Evolutionary conservation across 2,888 invertebrate species (phyloP), one percentile per base, ranked within the genome.

Genomic region (Drosophila paucipuncta): DNA sequence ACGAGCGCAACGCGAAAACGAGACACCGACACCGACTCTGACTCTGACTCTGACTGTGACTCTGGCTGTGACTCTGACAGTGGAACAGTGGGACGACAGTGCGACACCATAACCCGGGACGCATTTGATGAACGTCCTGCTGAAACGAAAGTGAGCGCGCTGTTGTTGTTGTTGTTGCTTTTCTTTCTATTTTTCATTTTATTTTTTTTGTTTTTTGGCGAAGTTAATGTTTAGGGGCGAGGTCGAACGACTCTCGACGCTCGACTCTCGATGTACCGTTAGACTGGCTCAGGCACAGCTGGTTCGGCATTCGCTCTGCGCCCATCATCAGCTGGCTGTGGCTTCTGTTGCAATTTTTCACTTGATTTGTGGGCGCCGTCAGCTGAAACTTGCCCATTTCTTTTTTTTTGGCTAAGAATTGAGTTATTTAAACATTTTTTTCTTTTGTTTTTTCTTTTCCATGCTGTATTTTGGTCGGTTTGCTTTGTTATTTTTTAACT

Each of bases 1-100:
- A 80, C 84, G 84, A 83, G 72, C 77, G 69, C 73, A 58, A 59
- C 71, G 58, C 63, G 61, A 78, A 78, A 78, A 60, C 79, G 74
- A 61, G 63, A 76, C 66, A 60, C 66, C 47, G 61, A 30, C 57
- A 5, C 11, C 5, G 43, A 31, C 31, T 31, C 31, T 30, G 30
- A 43, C 41, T 30, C 30, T 30, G 61, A 22, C 58, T 47, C 22
- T 47, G 43, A 6, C 47, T 47, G 13, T 35, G 35, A 5, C 35
- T 35, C 13, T 47, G 35, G 25, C 37, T 37, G 11, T 39, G 57
- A 7, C 47, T 47, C 47, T 47, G 28, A 57, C n/a, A 57, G 57
- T 22, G 39, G 57, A 13, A 55, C 18, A 39, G 55, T 37, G 37
- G n/a, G 60, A 61, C 41, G n/a, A 73, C 65, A 54, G 25, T 50